Percentiles rank a stretch among this genome's conserved stretches.
These are phyloP conservation scores for Xenopus petersii DNA, from an alignment of 2,797 vertebrate genomes.

Conservation along the genomic window DNA sequence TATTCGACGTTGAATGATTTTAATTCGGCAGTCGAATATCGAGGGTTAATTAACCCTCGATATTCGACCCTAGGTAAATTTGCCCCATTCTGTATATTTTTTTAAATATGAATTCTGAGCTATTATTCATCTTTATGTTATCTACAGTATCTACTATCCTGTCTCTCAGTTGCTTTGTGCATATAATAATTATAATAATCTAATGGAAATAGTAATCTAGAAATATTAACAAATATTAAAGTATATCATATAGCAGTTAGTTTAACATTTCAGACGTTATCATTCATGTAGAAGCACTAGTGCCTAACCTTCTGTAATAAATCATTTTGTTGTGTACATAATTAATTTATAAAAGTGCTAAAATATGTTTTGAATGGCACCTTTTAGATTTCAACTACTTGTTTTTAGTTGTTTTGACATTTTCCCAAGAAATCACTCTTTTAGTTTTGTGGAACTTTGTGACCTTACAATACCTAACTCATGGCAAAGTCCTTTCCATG, in stretches of 20 bases:
- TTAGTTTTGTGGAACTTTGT: slow-evolving; percentile 32
- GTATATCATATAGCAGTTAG: slow-evolving; percentile 13
- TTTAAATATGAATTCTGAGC: too few relatives aligned
- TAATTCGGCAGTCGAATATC: too few relatives aligned
- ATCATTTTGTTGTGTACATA: slow-evolving; percentile 33
- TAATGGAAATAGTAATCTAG: not conserved
- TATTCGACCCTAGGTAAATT: too few relatives aligned
- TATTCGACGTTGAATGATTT: too few relatives aligned
- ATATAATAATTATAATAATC: too few relatives aligned
- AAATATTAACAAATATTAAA: slow-evolving; percentile 15
- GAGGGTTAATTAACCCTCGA: too few relatives aligned
- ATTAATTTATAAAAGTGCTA: slow-evolving; percentile 41
- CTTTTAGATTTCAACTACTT: slow-evolving; percentile 31
- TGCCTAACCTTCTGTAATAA: slow-evolving; percentile 20
- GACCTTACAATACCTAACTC: slow-evolving; percentile 31
- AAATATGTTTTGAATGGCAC: slow-evolving; percentile 38
- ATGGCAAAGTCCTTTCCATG: slow-evolving; percentile 24
- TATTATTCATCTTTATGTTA: too few relatives aligned
- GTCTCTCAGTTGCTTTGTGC: too few relatives aligned
- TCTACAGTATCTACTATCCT: too few relatives aligned
- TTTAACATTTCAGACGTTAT: slow-evolving; percentile 7
- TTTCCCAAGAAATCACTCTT: slow-evolving; percentile 31
- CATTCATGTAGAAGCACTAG: slow-evolving; percentile 34
- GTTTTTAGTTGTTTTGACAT: slow-evolving; percentile 37
- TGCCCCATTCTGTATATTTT: too few relatives aligned